Base-by-base conservation (phyloP, 2,113 vertebrate genomes). In the Prolemur simus region DNA sequence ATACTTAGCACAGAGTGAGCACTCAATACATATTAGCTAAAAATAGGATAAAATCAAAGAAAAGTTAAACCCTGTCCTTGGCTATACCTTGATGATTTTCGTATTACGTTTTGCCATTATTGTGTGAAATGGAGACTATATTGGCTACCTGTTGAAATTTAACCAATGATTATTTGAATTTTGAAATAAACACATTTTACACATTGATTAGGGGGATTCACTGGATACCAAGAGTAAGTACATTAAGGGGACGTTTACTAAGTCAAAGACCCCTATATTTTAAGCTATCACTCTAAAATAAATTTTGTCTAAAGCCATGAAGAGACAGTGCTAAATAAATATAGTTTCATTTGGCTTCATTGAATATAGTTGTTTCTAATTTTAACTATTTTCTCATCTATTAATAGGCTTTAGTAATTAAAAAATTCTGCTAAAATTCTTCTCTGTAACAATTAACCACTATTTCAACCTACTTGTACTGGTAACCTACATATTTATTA, bases 341-440 rank as follows among this genome's bases (percentile, higher is more conserved):
- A 11, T 49, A 56, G 69, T 58, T 93, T 93, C 32, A 45, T 52
- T 45, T 76, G 88, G 27, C 37, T 86, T 64, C 58, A 73, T 89
- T 78, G 49, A 86, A 94, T 87, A 71, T 42, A 32, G 58, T 73
- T 58, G 10, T 45, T 92, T 92, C 49, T 85, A 76, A 39, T 89
- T 47, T 87, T 58, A 77, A 77, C 10, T 94, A 52, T 81, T 91
- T 91, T 87, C 69, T 80, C 47, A 81, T 87, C 94, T 96, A 87
- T 76, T 84, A 74, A 34, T 71, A 94, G 39, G 64, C 12, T 92
- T 92, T 76, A 39, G 11, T 64, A 63, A 81, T 73, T 94, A 20
- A 52, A 73, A 45, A 68, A 25, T 34, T 63, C 25, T 94, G 8
- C 34, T 58, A 78, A 77, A 54, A 14, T 4, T 69, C 12, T 10